Percentiles rank a stretch among this genome's conserved stretches.
phyloP scores from a whole-genome alignment of 2,113 vertebrate species.

The Hoplias malabaricus region DNA sequence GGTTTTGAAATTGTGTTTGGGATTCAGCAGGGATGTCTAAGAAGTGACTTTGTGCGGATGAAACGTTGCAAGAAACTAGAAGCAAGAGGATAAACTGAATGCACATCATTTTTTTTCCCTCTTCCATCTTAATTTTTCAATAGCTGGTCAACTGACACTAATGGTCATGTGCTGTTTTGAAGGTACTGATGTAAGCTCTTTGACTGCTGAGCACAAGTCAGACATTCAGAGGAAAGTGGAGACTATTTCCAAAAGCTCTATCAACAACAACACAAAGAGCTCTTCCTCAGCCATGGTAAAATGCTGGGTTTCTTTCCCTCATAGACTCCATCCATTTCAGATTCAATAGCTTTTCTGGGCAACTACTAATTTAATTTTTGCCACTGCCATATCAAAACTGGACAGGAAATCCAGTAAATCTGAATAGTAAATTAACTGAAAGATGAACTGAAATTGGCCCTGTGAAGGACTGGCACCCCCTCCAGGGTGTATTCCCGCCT shows the following conservation, averaged over 20 bases:
- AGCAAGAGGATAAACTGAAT: conserved; percentile 18
- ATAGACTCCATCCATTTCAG: not conserved
- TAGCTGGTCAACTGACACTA: too few relatives aligned
- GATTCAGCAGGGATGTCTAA: conserved; percentile 1
- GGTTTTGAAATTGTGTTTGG: not conserved
- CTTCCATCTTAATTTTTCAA: too few relatives aligned
- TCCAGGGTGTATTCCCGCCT: too few relatives aligned
- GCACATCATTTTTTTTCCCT: not conserved
- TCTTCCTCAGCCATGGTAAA: conserved; percentile 25
- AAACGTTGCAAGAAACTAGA: conserved; percentile 1
- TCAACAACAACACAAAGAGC: conserved; percentile 78
- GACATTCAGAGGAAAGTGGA: conserved; percentile 87
- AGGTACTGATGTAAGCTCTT: conserved; percentile 56
- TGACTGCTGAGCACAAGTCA: conserved; percentile 88
- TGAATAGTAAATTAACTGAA: not conserved
- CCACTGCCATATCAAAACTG: not conserved
- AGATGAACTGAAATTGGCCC: too few relatives aligned
- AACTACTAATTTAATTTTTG: not conserved
- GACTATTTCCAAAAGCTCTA: conserved; percentile 83
- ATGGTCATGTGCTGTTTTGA: not conserved
- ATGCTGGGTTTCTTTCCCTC: not conserved
- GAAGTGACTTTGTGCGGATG: conserved; percentile 3
- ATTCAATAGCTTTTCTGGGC: not conserved
- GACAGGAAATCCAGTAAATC: not conserved
- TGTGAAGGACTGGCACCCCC: too few relatives aligned